Evolutionary conservation across 2,113 vertebrate genomes (phyloP).

Genomic region (Microcebus ravelobensis): DNA sequence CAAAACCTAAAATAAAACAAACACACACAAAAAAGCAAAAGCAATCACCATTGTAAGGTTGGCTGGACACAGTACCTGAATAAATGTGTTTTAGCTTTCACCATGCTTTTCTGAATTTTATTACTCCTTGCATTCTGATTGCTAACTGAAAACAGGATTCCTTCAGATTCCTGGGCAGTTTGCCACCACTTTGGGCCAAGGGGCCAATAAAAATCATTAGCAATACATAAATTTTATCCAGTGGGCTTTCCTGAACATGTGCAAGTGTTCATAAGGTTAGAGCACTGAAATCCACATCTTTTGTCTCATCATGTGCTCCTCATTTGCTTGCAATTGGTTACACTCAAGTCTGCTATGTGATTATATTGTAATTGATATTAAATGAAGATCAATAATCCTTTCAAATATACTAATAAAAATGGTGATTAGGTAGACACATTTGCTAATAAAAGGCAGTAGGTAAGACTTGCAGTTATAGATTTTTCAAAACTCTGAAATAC

Average conservation of each 20-base stretch:
- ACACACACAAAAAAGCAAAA: not conserved
- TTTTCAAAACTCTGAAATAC: not conserved
- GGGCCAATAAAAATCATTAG: slow-evolving; percentile 89
- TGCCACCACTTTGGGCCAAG: slow-evolving; percentile 83
- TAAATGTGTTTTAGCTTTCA: slow-evolving; percentile 67
- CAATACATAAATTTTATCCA: slow-evolving; percentile 88
- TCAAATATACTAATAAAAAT: slow-evolving; percentile 54
- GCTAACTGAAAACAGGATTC: slow-evolving; percentile 83
- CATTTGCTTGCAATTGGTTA: slow-evolving; percentile 47
- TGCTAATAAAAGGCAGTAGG: slow-evolving; percentile 59
- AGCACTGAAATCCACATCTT: slow-evolving; percentile 77
- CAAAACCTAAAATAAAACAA: not conserved
- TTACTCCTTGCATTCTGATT: slow-evolving; percentile 75
- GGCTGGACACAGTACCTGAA: slow-evolving; percentile 38
- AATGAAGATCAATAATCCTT: slow-evolving; percentile 66
- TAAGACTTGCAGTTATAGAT: slow-evolving; percentile 53
- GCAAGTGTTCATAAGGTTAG: slow-evolving; percentile 83
- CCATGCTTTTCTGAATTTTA: slow-evolving; percentile 76
- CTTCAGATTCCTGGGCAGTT: slow-evolving; percentile 84
- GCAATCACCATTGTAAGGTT: not conserved
- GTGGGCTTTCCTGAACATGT: slow-evolving; percentile 87
- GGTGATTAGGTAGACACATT: slow-evolving; percentile 71
- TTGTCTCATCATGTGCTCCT: slow-evolving; percentile 68
- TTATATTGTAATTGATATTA: slow-evolving; percentile 73
- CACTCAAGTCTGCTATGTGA: slow-evolving; percentile 50